phyloP scores from a whole-genome alignment of 1,140 invertebrate species.

The Halotydeus destructor region DNA sequence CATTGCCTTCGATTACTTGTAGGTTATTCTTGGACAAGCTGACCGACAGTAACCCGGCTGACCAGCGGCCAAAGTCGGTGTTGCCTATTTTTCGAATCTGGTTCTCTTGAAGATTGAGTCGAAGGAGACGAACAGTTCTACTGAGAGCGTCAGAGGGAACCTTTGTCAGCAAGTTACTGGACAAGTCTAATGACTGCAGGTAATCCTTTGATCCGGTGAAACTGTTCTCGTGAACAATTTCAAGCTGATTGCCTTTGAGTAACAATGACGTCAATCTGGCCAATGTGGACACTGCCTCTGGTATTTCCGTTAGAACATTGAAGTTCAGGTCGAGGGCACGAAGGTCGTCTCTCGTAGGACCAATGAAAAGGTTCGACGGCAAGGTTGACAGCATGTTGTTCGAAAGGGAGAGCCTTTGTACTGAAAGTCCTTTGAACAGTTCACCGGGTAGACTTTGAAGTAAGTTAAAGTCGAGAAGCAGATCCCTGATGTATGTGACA shows the following conservation, averaged over 20 bases:
- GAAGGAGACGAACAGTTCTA: constrained; percentile 43
- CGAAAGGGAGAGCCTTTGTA: constrained; percentile 50
- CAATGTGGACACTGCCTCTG: constrained; percentile 40
- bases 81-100: constrained; percentile 47
- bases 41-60: constrained; percentile 51
- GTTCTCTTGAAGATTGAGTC: constrained; percentile 70
- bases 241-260: constrained; percentile 54
- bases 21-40: constrained; percentile 63
- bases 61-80: constrained; percentile 55
- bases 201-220: constrained; percentile 51
- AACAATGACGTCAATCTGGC: constrained; percentile 52
- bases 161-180: constrained; percentile 48
- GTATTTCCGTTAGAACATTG: constrained; percentile 18
- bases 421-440: constrained; percentile 41
- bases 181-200: constrained; percentile 51
- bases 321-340: constrained; percentile 19
- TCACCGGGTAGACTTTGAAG: constrained; percentile 37
- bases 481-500: constrained; percentile 48
- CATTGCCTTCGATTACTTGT: constrained; percentile 42
- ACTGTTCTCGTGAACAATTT: constrained; percentile 44
- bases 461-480: constrained; percentile 56
- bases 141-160: constrained; percentile 43
- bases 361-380: constrained; percentile 43
- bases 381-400: constrained; percentile 46
- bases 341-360: constrained; percentile 21